phyloP scores from a whole-genome alignment of 1,140 invertebrate species.

The Archivesica marissinica region DNA sequence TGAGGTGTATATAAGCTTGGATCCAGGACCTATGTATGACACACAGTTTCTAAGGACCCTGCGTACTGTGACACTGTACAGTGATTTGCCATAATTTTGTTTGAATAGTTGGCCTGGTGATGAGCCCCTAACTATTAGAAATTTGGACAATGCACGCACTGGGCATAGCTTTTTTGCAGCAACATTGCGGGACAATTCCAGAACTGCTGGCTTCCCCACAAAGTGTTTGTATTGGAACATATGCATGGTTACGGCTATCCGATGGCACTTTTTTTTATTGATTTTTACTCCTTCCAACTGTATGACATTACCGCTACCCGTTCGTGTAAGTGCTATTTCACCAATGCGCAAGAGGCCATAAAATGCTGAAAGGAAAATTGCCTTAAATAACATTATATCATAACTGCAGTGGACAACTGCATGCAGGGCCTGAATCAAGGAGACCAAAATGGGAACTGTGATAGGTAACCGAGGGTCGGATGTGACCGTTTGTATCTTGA shows the following conservation, averaged over 20 bases:
- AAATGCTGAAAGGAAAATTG: conserved; percentile 19
- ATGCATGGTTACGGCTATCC: not conserved
- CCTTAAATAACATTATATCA: not conserved
- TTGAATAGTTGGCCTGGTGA: not conserved
- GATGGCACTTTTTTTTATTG: not conserved
- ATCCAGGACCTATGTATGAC: not conserved
- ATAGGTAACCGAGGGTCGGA: not conserved
- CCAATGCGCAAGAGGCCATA: conserved; percentile 16
- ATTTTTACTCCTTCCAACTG: not conserved
- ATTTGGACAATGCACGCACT: not conserved
- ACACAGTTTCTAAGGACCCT: not conserved
- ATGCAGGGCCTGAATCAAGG: not conserved
- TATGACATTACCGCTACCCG: not conserved
- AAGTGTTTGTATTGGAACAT: not conserved
- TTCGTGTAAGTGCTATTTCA: not conserved
- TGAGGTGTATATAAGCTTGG: not conserved
- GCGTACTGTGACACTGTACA: not conserved
- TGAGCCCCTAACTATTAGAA: not conserved
- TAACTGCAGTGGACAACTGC: not conserved
- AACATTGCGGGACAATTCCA: too few relatives aligned
- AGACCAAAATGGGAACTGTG: not conserved
- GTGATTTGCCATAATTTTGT: not conserved
- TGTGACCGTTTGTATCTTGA: not conserved
- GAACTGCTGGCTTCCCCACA: too few relatives aligned
- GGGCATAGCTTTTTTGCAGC: conserved; percentile 17